These are phyloP conservation scores for Physella acuta DNA, from an alignment of 1,140 invertebrate genomes.

Conservation along the genomic window DNA sequence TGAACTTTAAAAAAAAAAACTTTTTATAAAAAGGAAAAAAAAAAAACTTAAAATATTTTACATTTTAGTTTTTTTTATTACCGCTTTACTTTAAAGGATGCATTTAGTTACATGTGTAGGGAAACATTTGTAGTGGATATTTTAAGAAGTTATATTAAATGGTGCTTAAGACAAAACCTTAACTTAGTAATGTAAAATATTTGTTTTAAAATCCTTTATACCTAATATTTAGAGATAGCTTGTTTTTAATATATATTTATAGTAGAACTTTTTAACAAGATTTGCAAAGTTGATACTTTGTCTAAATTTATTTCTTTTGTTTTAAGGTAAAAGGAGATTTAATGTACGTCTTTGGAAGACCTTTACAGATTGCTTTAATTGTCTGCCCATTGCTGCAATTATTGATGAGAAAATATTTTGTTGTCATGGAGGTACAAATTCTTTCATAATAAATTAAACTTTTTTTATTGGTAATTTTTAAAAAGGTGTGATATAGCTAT, in stretches of 20 bases:
- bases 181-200: neutral
- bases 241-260: neutral
- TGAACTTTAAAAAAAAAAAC: too few relatives aligned
- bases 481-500: neutral
- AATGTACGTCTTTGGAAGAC: constrained; percentile 99
- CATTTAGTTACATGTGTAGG: too few relatives aligned
- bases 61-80: too few relatives aligned
- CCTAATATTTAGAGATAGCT: neutral
- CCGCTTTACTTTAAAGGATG: too few relatives aligned
- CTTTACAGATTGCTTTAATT: constrained; percentile 63
- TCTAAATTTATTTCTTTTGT: constrained; percentile 1
- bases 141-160: neutral
- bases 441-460: neutral
- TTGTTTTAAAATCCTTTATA: neutral
- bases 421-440: constrained; percentile 78
- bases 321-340: constrained; percentile 78
- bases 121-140: neutral
- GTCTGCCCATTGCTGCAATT: constrained; percentile 85
- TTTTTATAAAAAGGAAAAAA: too few relatives aligned
- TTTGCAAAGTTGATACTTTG: neutral
- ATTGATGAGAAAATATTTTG: constrained; percentile 98
- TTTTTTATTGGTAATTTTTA: neutral
- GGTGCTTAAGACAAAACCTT: neutral
- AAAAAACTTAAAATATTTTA: too few relatives aligned
- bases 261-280: neutral